A percentile compares a stretch with the other conserved stretches of the same genome.
Conservation (phyloP, 2,797 vertebrate species). For the Epinephelus coioides region DNA sequence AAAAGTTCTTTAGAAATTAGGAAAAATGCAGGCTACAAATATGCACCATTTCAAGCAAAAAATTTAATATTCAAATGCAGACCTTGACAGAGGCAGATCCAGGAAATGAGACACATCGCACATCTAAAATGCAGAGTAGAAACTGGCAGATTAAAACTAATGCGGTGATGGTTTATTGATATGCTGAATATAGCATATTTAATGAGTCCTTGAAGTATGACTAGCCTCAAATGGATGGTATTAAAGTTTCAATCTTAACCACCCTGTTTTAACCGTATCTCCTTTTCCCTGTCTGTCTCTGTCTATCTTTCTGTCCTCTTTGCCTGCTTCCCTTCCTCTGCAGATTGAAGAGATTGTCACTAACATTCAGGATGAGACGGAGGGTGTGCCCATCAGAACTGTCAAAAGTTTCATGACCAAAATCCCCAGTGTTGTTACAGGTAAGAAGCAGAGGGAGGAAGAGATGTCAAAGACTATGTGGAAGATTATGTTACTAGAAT, state of each 20-base stretch:
- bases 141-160: neutral
- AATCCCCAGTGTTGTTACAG: conserved; percentile 98
- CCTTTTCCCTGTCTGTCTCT: neutral
- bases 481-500: neutral
- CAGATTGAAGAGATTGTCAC: conserved; percentile 97
- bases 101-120: neutral
- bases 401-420: conserved; percentile 99
- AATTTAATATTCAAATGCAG: too few species aligned
- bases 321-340: neutral
- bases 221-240: neutral
- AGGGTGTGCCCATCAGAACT: conserved; percentile 96
- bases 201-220: neutral
- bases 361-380: conserved; percentile 95
- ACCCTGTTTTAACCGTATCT: neutral
- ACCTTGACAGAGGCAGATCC: too few species aligned
- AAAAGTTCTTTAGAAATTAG: too few species aligned
- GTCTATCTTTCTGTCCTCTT: neutral
- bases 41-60: too few species aligned
- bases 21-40: too few species aligned
- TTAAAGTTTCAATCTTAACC: conserved; percentile 6
- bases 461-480: neutral
- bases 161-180: conserved; percentile 3
- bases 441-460: conserved; percentile 77
- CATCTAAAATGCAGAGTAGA: neutral
- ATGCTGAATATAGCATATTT: neutral